phyloP scores from a whole-genome alignment of 2,113 vertebrate species.

The Hippocampus abdominalis region DNA sequence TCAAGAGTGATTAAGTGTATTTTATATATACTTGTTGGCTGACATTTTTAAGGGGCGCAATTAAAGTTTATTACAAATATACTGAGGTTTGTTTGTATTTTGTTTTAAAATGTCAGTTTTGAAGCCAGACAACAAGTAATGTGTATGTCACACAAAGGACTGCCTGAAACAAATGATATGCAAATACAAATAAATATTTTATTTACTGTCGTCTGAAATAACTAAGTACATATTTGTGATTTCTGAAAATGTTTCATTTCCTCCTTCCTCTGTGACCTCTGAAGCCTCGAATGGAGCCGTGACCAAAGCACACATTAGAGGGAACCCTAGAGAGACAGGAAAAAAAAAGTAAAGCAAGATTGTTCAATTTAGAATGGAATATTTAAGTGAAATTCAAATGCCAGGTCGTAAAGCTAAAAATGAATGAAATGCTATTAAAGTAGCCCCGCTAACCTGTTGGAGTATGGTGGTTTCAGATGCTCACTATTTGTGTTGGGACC shows the following conservation, averaged over 20 bases:
- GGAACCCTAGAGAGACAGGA: constrained; percentile 73
- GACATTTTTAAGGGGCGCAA: constrained; percentile 51
- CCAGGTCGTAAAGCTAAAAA: not conserved
- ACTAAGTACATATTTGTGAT: not conserved
- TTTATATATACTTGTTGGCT: constrained; percentile 43
- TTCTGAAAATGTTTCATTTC: constrained; percentile 60
- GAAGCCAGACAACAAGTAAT: not conserved
- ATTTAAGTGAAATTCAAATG: not conserved
- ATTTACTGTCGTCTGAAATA: constrained; percentile 49
- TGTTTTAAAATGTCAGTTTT: not conserved
- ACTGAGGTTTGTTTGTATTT: constrained; percentile 9
- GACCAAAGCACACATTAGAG: constrained; percentile 80
- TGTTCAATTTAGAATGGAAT: not conserved
- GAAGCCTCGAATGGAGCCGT: constrained; percentile 81
- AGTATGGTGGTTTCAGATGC: constrained; percentile 61
- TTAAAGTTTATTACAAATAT: constrained; percentile 52
- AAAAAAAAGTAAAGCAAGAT: constrained; percentile 2
- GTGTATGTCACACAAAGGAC: not conserved
- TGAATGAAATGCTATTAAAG: not conserved
- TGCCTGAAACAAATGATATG: too few species aligned
- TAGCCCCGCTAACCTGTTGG: constrained; percentile 71
- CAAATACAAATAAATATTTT: constrained; percentile 23
- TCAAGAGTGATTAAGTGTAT: constrained; percentile 29
- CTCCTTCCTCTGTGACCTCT: constrained; percentile 73
- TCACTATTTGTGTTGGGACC: not conserved